Evolutionary conservation across 1,140 invertebrate species (phyloP).

Genomic region (Brachionus asplanchnoidis): DNA sequence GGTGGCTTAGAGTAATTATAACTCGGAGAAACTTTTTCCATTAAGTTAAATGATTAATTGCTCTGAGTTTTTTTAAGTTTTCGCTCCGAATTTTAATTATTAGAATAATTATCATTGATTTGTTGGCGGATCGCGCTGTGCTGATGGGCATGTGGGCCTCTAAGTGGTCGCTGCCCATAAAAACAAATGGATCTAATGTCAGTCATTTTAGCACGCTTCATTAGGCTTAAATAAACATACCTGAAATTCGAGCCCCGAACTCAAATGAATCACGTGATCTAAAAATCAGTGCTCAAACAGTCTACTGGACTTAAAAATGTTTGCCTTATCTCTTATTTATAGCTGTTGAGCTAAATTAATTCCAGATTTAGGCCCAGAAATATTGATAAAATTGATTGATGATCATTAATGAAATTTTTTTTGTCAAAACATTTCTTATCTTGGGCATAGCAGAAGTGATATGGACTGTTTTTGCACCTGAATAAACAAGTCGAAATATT

Average conservation of each 20-base stretch:
- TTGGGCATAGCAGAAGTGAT: neutral
- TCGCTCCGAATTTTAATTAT: neutral
- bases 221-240: neutral
- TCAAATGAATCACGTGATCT: neutral
- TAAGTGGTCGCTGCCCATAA: neutral
- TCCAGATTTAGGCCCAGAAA: neutral
- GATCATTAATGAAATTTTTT: neutral
- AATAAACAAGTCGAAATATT: neutral
- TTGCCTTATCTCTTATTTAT: neutral
- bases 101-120: neutral
- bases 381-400: neutral
- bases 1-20: neutral
- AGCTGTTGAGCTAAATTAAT: neutral
- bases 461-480: neutral
- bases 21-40: constrained; percentile 5
- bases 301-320: neutral
- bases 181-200: neutral
- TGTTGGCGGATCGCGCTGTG: neutral
- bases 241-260: neutral
- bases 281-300: neutral
- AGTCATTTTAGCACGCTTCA: neutral
- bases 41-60: constrained; percentile 4
- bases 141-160: neutral
- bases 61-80: neutral
- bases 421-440: neutral